Evolutionary conservation across 2,888 invertebrate species (phyloP).

Genomic region (Eupithecia vulgata): DNA sequence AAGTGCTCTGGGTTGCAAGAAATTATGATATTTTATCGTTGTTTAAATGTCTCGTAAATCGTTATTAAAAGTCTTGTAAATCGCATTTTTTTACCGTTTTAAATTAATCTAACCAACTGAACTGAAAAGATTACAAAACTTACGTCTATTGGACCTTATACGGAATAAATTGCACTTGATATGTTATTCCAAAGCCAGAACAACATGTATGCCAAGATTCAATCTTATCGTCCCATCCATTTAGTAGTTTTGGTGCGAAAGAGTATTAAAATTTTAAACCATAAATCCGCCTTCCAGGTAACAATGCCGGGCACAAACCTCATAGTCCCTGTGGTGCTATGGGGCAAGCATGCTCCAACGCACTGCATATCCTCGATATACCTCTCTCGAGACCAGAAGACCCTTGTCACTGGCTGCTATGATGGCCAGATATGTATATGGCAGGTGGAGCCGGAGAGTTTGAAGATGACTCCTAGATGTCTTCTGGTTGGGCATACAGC

Average conservation of each 20-base stretch:
- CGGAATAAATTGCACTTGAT: too few species aligned
- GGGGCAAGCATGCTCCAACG: constrained; percentile 98
- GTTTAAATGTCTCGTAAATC: constrained; percentile 7
- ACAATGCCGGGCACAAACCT: constrained; percentile 92
- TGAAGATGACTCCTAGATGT: constrained; percentile 96
- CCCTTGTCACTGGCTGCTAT: constrained; percentile 97
- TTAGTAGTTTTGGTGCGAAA: not conserved
- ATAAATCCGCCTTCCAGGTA: constrained; percentile 17
- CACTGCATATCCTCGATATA: constrained; percentile 98
- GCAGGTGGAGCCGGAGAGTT: constrained; percentile 89
- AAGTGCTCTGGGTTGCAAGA: constrained; percentile 8
- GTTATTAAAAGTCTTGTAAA: constrained; percentile 10
- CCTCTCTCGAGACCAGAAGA: constrained; percentile 95
- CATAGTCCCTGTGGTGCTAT: constrained; percentile 98
- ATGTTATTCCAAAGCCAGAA: not conserved
- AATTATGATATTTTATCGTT: constrained; percentile 3
- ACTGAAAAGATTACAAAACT: not conserved
- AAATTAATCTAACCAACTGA: not conserved
- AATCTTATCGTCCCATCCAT: not conserved
- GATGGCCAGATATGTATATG: constrained; percentile 99
- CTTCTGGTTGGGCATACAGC: constrained; percentile 97
- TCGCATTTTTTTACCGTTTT: not conserved
- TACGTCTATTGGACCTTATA: not conserved
- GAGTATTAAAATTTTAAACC: not conserved
- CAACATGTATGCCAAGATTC: not conserved